phyloP scores from a whole-genome alignment of 1,140 invertebrate genomes.

The Drosophila aff. region DNA sequence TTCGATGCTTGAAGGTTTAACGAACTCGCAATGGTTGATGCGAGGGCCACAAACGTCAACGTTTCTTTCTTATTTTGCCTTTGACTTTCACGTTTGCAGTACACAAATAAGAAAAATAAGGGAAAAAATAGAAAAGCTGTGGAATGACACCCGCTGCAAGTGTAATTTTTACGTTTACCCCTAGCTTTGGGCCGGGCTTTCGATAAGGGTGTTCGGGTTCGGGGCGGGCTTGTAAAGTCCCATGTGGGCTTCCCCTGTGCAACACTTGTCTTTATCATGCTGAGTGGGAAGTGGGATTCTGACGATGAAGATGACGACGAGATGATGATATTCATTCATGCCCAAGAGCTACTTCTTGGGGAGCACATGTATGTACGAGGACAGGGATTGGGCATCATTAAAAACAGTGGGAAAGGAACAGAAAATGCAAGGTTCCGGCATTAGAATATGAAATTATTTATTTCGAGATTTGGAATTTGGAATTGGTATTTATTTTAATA shows the following conservation, averaged over 20 bases:
- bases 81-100: slow-evolving; percentile 62
- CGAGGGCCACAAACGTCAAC: slow-evolving; percentile 68
- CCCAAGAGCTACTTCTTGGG: slow-evolving; percentile 77
- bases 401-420: slow-evolving; percentile 15
- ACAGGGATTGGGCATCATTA: slow-evolving; percentile 18
- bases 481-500: background rate
- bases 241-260: slow-evolving; percentile 49
- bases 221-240: slow-evolving; percentile 27
- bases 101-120: slow-evolving; percentile 8
- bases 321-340: slow-evolving; percentile 80
- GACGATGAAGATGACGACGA: slow-evolving; percentile 22
- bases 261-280: slow-evolving; percentile 63
- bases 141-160: slow-evolving; percentile 33
- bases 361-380: slow-evolving; percentile 25
- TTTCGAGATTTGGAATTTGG: no score
- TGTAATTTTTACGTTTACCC: slow-evolving; percentile 78
- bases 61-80: slow-evolving; percentile 44
- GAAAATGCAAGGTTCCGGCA: background rate
- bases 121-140: slow-evolving; percentile 5
- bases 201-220: slow-evolving; percentile 7
- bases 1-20: slow-evolving; percentile 81
- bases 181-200: slow-evolving; percentile 35
- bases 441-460: no score
- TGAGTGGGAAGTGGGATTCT: slow-evolving; percentile 21
- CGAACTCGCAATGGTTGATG: slow-evolving; percentile 58